Evolutionary conservation across 2,888 invertebrate species (phyloP).

Genomic region (Idaea straminata): DNA sequence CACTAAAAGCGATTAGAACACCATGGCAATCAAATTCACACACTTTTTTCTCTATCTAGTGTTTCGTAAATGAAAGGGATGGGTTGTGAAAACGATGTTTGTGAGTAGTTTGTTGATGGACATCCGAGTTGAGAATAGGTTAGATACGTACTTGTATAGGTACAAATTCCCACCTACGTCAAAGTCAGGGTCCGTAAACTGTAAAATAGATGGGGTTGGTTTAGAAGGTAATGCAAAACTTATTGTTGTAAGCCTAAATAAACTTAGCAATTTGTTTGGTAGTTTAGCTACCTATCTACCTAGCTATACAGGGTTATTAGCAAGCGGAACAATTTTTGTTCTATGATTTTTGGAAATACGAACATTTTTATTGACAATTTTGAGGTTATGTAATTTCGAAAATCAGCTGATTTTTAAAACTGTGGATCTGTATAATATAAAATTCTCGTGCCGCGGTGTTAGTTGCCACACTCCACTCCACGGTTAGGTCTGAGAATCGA

Average conservation of each 20-base stretch:
- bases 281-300: not conserved
- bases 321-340: too few relatives aligned
- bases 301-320: too few relatives aligned
- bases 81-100: constrained; percentile 24
- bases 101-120: constrained; percentile 1
- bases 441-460: too few relatives aligned
- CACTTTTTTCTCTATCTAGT: constrained; percentile 19
- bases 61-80: constrained; percentile 13
- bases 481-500: too few relatives aligned
- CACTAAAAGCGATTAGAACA: constrained; percentile 26
- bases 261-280: not conserved
- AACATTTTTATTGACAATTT: too few relatives aligned
- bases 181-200: not conserved
- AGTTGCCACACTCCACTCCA: too few relatives aligned
- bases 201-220: not conserved
- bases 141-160: constrained; percentile 20
- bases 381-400: too few relatives aligned
- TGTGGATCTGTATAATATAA: too few relatives aligned
- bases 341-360: too few relatives aligned
- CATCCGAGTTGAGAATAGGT: constrained; percentile 14
- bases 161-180: not conserved
- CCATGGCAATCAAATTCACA: constrained; percentile 31
- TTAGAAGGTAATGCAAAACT: not conserved
- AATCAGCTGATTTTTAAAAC: too few relatives aligned
- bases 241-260: not conserved